Evolutionary conservation across 2,797 vertebrate species (phyloP).

Genomic region (Mionectes olivaceus): DNA sequence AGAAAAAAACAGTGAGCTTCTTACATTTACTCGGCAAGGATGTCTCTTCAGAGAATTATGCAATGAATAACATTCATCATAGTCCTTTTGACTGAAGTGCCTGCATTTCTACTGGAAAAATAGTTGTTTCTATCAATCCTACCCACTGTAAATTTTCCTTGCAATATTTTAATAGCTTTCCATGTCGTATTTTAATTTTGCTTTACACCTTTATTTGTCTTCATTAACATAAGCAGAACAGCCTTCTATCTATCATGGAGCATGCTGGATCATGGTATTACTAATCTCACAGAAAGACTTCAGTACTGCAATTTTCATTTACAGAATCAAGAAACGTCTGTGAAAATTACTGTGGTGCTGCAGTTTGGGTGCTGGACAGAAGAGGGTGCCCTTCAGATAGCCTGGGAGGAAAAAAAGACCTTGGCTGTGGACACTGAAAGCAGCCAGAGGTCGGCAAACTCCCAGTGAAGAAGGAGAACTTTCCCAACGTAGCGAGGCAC

Average conservation of each 20-base stretch:
- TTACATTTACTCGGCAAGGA: background rate
- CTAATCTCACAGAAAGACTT: background rate
- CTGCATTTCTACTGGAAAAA: background rate
- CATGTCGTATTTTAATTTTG: background rate
- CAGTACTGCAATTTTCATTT: background rate
- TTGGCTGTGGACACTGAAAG: rapidly evolving
- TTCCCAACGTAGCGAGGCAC: rapidly evolving
- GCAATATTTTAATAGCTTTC: background rate
- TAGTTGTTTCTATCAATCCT: background rate
- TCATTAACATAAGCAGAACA: background rate
- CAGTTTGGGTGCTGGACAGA: slow-evolving; percentile 7
- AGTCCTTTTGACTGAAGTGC: background rate
- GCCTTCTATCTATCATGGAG: background rate
- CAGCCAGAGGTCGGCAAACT: background rate
- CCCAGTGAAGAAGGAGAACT: rapidly evolving
- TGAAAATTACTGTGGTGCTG: background rate
- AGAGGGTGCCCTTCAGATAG: slow-evolving; percentile 49
- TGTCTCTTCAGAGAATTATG: background rate
- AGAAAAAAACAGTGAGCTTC: background rate
- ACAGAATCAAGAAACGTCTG: background rate
- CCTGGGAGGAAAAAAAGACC: background rate
- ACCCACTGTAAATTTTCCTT: background rate
- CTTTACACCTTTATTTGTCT: background rate
- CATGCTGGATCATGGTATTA: background rate
- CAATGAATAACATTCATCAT: rapidly evolving